Base-by-base conservation (phyloP, 2,888 invertebrate genomes). In the Hypomecis atomaria region DNA sequence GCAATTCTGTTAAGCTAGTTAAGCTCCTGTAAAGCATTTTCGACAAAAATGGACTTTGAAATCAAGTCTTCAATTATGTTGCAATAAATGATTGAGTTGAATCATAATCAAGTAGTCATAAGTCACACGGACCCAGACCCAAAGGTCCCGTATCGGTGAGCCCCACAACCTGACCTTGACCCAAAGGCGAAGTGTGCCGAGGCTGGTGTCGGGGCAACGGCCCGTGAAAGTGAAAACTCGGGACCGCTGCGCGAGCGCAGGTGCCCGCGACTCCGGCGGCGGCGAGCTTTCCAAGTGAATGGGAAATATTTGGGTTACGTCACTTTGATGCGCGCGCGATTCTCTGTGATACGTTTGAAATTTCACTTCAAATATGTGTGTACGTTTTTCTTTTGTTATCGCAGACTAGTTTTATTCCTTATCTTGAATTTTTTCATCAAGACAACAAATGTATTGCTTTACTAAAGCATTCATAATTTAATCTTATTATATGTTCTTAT, bases 151-250 rank as follows among this genome's bases (percentile, higher is more conserved):
- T 66, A 63, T 44, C 61, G 64, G 58, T 54, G 60, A 75, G 70
- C 70, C 73, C 71, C 76, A 57, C 48, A 23, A 62, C 61, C 36
- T 72, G 79, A 73, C 87, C 87, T 87, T 87, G 86, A 85, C 86
- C 82, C 73, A 76, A 76, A 71, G 73, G 62, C 74, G 73, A 81
- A 85, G 81, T 81, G 77, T 71, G 83, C 74, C 83, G 85, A 82
- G 83, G 84, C 75, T 79, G 78, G 71, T 76, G 71, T 23, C 40
- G 78, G 86, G 84, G 78, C 87, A 86, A 74, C 78, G 86, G 82
- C 85, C 86, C 79, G 78, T 77, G 86, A 87, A 86, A 87, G 87
- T 86, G 87, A 87, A 87, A 87, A 79, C 78, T 71, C 75, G 71
- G 76, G 75, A 72, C 78, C 76, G 78, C 76, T 73, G 73, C 63